Base-by-base conservation (phyloP, 2,113 vertebrate genomes). In the Melanostigma gelatinosum region DNA sequence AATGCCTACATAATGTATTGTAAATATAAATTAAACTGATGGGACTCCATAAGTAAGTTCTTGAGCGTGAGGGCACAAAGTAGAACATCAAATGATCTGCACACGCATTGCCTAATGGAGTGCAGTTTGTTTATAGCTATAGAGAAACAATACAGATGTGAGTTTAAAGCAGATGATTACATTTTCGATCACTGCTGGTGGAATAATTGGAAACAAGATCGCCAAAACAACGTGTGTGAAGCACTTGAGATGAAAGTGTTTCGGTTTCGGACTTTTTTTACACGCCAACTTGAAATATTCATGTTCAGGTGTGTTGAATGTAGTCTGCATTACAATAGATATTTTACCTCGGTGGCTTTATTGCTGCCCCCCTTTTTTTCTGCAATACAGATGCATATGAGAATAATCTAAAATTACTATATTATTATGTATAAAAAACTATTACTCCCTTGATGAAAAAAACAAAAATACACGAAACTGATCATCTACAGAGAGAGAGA, bases 121-220 rank as follows among this genome's bases (percentile, higher is more conserved):
- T 6, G 18, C 12, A 27, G 4, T 55, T 73, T 62, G 3, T 65
- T 74, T 72, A 29, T 75, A 68, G 36, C 68, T 48, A 52, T 36
- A 29, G 3, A 20, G 10, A 38, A 9, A 68, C 3, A 40, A 38
- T 20, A 44, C 20, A 22, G 27, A 81, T 62, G 24, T 29, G 20
- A 55, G 8, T 8, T 62, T 38, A 34, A 24, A 38, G 24, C 36
- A 52, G 34, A 29, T 27, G 13, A 79, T 72, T 68, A 3, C 44
- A 38, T 80, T 81, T 83, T 78, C 65, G 1, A 10, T 38, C n/a
- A 46, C 54, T 34, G 24, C 24, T 80, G 46, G 5, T 48, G 61
- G 22, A 84, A 75, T 66, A 38, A 90, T 73, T 36, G 27, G 12
- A 67, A 78, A 71, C 0, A 12, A 68, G 38, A 74, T 75, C 32